A percentile compares a stretch with the other conserved stretches of the same genome.
These are phyloP conservation scores for Cosmia pyralina DNA, from an alignment of 2,888 invertebrate genomes.

Conservation along the genomic window DNA sequence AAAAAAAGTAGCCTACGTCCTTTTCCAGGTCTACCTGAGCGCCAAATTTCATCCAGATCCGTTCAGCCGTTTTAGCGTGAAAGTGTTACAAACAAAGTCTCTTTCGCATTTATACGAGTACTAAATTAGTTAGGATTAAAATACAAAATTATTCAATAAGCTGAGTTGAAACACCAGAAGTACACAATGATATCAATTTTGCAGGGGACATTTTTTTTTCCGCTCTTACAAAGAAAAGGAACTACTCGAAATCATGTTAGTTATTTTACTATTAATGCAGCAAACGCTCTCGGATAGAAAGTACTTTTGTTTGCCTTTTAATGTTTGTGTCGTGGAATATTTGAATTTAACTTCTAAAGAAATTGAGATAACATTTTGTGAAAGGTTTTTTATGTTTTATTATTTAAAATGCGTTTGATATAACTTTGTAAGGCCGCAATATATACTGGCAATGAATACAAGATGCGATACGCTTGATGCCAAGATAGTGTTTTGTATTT, in stretches of 20 bases:
- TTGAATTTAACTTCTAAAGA: slow-evolving; percentile 37
- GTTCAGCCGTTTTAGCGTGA: too few species aligned
- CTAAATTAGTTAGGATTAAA: too few species aligned
- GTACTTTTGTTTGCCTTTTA: slow-evolving; percentile 44
- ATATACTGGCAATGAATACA: slow-evolving; percentile 1
- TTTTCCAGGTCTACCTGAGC: too few species aligned
- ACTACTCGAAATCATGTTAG: slow-evolving; percentile 39
- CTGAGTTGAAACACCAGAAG: slow-evolving; percentile 3
- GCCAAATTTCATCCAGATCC: too few species aligned
- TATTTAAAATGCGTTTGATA: background rate
- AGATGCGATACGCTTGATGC: background rate
- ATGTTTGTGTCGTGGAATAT: slow-evolving; percentile 18
- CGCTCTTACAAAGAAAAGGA: slow-evolving; percentile 27
- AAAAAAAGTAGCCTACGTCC: too few species aligned
- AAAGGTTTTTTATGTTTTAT: slow-evolving; percentile 3
- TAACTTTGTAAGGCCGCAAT: background rate
- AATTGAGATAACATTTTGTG: slow-evolving; percentile 18
- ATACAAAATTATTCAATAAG: slow-evolving; percentile 12
- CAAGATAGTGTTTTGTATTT: background rate
- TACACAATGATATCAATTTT: background rate
- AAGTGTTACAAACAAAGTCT: too few species aligned
- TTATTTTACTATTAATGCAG: slow-evolving; percentile 54
- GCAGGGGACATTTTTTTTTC: slow-evolving; percentile 28
- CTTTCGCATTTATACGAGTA: too few species aligned
- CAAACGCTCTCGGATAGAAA: slow-evolving; percentile 22